Evolutionary conservation across 2,797 vertebrate species (phyloP).

Genomic region (Lagorchestes hirsutus): DNA sequence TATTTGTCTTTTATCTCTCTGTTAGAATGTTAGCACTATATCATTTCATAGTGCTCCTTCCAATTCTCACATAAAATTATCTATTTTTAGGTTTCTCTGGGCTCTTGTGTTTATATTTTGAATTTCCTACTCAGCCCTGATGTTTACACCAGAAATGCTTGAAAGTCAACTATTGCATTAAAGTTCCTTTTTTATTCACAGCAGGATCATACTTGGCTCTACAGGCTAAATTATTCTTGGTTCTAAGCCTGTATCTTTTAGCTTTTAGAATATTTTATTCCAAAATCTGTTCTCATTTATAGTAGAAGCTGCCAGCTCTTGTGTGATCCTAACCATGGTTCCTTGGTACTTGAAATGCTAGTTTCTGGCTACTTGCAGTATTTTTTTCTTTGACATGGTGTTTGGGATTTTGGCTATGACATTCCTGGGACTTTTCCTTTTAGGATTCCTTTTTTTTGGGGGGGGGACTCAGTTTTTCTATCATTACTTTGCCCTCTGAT

Average conservation of each 20-base stretch:
- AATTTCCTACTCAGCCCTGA: not conserved
- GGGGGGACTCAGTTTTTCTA: not conserved
- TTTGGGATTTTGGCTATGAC: not conserved
- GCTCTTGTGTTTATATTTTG: not conserved
- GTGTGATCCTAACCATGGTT: not conserved
- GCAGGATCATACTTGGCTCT: not conserved
- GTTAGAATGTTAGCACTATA: not conserved
- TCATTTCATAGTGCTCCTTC: not conserved
- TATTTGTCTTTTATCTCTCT: not conserved
- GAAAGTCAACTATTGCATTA: not conserved
- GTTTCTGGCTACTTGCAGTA: not conserved
- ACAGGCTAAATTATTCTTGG: not conserved
- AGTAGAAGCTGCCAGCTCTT: not conserved
- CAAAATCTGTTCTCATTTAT: not conserved
- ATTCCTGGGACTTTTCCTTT: not conserved
- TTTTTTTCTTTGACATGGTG: not conserved
- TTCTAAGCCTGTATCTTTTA: not conserved
- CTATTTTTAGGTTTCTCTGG: not conserved
- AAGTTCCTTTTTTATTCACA: conserved; percentile 1
- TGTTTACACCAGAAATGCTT: not conserved
- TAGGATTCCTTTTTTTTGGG: not conserved
- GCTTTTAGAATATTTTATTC: conserved; percentile 1
- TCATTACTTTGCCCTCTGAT: not conserved
- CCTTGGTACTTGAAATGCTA: not conserved
- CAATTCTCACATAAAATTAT: not conserved